Conservation (phyloP, 2,113 vertebrate genomes). For the Labeo rohita region DNA sequence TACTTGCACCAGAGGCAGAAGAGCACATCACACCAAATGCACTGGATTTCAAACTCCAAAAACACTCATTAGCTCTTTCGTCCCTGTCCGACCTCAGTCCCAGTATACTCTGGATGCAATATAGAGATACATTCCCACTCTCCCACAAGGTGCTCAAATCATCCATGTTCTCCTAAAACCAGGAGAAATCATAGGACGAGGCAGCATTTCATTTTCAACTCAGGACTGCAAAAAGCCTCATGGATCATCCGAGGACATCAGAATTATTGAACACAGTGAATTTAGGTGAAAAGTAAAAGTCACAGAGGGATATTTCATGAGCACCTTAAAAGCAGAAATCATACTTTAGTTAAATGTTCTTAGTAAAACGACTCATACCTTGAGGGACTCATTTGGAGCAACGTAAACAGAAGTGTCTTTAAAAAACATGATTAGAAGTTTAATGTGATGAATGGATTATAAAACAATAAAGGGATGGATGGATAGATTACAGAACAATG, state of each 20-base stretch:
- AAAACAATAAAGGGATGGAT: too few species aligned
- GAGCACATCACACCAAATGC: neutral
- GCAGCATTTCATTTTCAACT: neutral
- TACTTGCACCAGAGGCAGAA: neutral
- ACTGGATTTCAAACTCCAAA: neutral
- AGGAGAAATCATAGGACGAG: neutral
- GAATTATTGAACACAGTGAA: neutral
- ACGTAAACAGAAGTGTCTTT: neutral
- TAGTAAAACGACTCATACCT: neutral
- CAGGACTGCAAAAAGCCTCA: neutral
- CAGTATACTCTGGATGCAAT: neutral
- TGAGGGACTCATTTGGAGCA: neutral
- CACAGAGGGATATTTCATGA: neutral
- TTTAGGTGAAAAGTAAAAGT: neutral
- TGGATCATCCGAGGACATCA: neutral
- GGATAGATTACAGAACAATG: too few species aligned
- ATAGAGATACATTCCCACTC: neutral
- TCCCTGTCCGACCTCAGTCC: slow-evolving; percentile 3
- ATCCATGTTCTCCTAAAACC: neutral
- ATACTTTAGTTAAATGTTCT: neutral
- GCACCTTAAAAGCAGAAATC: neutral
- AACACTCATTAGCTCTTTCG: neutral
- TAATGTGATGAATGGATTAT: neutral
- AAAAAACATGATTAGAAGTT: slow-evolving; percentile 1
- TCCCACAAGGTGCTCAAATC: neutral